These are phyloP conservation scores for Pygoscelis adeliae DNA, from an alignment of 2,113 vertebrate genomes.

Conservation along the genomic window DNA sequence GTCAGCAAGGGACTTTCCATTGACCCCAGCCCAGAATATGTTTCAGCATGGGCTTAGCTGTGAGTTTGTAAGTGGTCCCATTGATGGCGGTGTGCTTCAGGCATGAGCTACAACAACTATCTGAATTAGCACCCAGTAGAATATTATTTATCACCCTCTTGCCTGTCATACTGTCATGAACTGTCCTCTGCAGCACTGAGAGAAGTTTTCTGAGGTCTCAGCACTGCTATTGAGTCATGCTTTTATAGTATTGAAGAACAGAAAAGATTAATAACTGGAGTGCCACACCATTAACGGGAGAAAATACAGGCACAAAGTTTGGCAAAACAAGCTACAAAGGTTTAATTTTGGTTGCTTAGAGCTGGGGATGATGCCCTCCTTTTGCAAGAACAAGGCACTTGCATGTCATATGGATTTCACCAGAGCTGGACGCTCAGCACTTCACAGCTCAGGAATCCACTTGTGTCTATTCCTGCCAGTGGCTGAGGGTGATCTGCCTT, in stretches of 20 bases:
- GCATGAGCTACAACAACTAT: not conserved
- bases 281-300: not conserved
- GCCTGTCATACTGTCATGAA: not conserved
- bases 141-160: not conserved
- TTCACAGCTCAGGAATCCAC: not conserved
- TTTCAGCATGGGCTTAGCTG: not conserved
- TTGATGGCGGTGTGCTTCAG: not conserved
- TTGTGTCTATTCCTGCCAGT: not conserved
- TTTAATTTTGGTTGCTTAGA: not conserved
- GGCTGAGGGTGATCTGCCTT: not conserved
- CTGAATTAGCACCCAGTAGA: not conserved
- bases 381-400: not conserved
- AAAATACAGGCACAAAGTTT: not conserved
- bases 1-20: not conserved
- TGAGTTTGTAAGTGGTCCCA: not conserved
- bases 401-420: not conserved
- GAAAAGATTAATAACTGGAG: not conserved
- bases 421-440: not conserved
- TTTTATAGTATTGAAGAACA: not conserved
- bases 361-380: not conserved
- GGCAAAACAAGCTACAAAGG: not conserved
- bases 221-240: not conserved
- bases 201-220: not conserved
- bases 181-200: not conserved
- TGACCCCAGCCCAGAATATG: not conserved